Evolutionary conservation across 2,888 invertebrate species (phyloP).

Genomic region (Tetheella fluctuosa): DNA sequence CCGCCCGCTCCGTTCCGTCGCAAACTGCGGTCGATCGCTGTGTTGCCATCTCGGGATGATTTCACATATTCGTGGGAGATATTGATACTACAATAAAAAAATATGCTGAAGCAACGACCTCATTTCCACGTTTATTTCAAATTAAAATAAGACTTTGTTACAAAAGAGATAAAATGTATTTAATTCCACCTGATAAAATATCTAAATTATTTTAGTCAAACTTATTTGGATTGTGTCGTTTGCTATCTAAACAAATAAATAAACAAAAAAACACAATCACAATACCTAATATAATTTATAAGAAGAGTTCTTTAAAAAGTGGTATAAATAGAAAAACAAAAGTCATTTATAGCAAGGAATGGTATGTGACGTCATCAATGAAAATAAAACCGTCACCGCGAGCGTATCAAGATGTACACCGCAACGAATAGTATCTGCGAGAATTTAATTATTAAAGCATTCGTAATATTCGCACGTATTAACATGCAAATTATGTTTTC

Average conservation of each 20-base stretch:
- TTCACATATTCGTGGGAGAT: slow-evolving; percentile 42
- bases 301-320: neutral
- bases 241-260: no score
- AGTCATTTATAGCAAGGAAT: slow-evolving; percentile 7
- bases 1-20: slow-evolving; percentile 54
- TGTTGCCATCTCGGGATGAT: slow-evolving; percentile 55
- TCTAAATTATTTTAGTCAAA: no score
- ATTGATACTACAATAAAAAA: slow-evolving; percentile 26
- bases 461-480: neutral
- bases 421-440: neutral
- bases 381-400: slow-evolving; percentile 3
- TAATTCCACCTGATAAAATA: no score
- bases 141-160: no score
- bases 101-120: neutral
- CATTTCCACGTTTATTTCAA: neutral
- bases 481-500: neutral
- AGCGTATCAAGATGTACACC: neutral
- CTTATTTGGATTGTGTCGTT: no score
- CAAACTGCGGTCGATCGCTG: slow-evolving; percentile 70
- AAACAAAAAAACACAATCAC: no score
- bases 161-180: no score
- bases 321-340: neutral
- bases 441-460: neutral
- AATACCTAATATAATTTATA: no score
- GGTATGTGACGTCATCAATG: neutral